phyloP scores from a whole-genome alignment of 2,888 invertebrate species.

The Eremobia ochroleuca region DNA sequence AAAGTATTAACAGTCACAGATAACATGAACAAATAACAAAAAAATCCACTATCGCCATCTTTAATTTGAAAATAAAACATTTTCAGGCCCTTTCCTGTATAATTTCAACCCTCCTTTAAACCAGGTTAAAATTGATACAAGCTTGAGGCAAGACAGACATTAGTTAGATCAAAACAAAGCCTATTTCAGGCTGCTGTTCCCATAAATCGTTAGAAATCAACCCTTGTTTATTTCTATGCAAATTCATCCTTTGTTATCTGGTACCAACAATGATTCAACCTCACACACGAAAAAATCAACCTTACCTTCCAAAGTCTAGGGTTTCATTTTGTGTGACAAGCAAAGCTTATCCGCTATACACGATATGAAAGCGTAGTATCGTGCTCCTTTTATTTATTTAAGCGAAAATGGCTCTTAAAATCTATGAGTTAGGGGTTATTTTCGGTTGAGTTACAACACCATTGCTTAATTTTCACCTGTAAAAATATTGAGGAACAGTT shows the following conservation, averaged over 20 bases:
- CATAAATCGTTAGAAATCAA: constrained; percentile 84
- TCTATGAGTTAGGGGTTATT: constrained; percentile 49
- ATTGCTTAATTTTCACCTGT: constrained; percentile 64
- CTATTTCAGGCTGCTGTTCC: constrained; percentile 64
- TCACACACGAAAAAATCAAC: constrained; percentile 37
- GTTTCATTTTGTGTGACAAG: constrained; percentile 24
- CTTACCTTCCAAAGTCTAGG: constrained; percentile 11
- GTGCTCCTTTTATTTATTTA: constrained; percentile 50
- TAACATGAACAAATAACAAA: background rate
- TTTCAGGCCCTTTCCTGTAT: background rate
- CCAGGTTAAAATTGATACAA: constrained; percentile 59
- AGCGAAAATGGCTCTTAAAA: constrained; percentile 61
- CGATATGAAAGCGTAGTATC: constrained; percentile 53
- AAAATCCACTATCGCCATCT: background rate
- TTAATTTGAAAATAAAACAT: background rate
- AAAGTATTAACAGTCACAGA: background rate
- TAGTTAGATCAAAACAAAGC: constrained; percentile 82
- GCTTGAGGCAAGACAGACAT: constrained; percentile 73
- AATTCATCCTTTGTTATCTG: constrained; percentile 84
- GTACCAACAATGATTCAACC: constrained; percentile 75
- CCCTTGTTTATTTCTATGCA: constrained; percentile 86
- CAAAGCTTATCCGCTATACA: constrained; percentile 43
- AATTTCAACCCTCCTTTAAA: background rate
- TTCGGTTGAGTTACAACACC: constrained; percentile 39
- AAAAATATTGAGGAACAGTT: constrained; percentile 62